These are phyloP conservation scores for Hexactinellida sp. DNA, from an alignment of 37 sponge, comb jelly and placozoan species.

Conservation along the genomic window DNA sequence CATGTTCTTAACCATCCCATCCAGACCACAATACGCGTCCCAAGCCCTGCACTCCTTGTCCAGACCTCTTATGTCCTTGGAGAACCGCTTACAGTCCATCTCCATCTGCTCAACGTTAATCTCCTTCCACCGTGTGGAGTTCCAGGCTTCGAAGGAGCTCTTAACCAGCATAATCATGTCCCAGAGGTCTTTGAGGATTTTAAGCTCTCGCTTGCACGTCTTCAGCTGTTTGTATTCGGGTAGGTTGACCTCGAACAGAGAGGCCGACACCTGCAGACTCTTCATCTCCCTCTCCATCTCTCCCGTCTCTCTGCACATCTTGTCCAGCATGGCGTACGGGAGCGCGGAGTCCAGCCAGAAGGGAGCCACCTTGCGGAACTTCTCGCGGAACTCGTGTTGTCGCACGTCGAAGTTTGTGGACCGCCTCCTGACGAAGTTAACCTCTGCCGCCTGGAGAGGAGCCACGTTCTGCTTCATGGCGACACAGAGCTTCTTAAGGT, in stretches of 20 bases:
- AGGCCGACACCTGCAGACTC: constrained; percentile 49
- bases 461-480: constrained; percentile 87
- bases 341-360: constrained; percentile 45
- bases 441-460: constrained; percentile 90
- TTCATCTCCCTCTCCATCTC: constrained; percentile 78
- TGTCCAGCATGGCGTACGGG: constrained; percentile 63
- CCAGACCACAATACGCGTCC: constrained; percentile 91
- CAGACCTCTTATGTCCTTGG: constrained; percentile 85
- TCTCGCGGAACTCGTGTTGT: constrained; percentile 94
- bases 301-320: constrained; percentile 31
- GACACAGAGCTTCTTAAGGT: constrained; percentile 75
- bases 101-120: constrained; percentile 98
- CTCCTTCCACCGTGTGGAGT: constrained; percentile 81
- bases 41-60: constrained; percentile 98
- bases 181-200: constrained; percentile 79
- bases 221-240: constrained; percentile 97
- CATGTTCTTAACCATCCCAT: constrained; percentile 95
- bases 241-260: constrained; percentile 88
- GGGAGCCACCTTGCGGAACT: constrained; percentile 78
- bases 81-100: constrained; percentile 91
- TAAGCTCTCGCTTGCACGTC: constrained; percentile 63
- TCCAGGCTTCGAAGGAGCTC: constrained; percentile 91
- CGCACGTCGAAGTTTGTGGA: constrained; percentile 78
- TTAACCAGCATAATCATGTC: constrained; percentile 70
- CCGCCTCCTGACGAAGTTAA: constrained; percentile 69